A percentile compares a stretch with the other conserved stretches of the same genome.
Evolutionary conservation across 2,888 invertebrate species (phyloP).

Genomic region (Noctua fimbriata): DNA sequence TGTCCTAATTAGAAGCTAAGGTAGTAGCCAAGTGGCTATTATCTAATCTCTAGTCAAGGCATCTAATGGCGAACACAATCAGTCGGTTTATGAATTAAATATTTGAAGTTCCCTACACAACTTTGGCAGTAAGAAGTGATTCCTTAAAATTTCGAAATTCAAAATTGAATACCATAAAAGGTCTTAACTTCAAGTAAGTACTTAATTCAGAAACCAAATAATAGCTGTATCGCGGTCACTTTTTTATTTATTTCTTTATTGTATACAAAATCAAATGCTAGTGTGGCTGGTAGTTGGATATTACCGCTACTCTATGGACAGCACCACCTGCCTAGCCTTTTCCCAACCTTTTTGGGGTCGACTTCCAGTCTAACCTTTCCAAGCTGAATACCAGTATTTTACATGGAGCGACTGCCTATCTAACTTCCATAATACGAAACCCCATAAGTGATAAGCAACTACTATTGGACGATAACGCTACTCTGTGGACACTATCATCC

Average conservation of each 20-base stretch:
- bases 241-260: background rate
- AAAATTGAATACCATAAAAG: background rate
- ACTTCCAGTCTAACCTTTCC: too few relatives aligned
- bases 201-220: background rate
- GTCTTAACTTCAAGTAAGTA: background rate
- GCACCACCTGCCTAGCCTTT: too few relatives aligned
- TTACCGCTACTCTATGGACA: background rate
- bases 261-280: background rate
- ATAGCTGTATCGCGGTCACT: background rate
- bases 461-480: background rate
- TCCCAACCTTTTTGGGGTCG: too few relatives aligned
- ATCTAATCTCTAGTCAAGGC: background rate
- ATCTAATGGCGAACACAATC: background rate
- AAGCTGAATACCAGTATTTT: too few relatives aligned
- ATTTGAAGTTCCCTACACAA: background rate
- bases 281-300: background rate
- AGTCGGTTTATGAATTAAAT: background rate
- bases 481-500: background rate
- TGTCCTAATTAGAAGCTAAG: background rate
- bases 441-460: background rate
- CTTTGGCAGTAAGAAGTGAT: too few relatives aligned
- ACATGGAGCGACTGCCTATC: too few relatives aligned
- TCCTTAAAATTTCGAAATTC: background rate
- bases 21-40: background rate
- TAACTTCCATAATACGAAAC: background rate